Evolutionary conservation across 1,140 invertebrate species (phyloP).

Genomic region (Magallana angulata): DNA sequence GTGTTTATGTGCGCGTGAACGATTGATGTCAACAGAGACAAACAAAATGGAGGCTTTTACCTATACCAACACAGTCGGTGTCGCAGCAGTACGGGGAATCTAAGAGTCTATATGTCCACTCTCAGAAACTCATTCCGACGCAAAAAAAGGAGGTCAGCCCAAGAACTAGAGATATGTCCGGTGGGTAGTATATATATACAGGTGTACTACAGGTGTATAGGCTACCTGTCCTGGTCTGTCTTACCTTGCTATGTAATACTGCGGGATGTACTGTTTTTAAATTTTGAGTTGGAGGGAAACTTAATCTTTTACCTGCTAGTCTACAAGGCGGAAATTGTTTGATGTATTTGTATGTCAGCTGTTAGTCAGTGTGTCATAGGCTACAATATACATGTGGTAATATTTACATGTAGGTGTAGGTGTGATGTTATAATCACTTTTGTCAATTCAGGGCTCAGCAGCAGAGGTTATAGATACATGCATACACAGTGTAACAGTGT

Average conservation of each 20-base stretch:
- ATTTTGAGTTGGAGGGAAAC: neutral
- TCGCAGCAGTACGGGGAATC: neutral
- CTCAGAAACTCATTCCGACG: constrained; percentile 3
- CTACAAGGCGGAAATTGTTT: neutral
- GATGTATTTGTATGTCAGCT: too few species aligned
- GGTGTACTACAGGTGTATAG: neutral
- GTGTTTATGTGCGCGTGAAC: constrained; percentile 22
- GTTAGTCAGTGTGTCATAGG: too few species aligned
- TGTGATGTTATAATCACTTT: too few species aligned
- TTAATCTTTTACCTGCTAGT: neutral
- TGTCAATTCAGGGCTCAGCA: too few species aligned
- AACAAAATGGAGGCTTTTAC: constrained; percentile 8
- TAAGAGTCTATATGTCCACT: constrained; percentile 10
- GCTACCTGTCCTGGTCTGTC: neutral
- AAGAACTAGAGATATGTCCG: neutral
- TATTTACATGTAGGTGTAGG: too few species aligned
- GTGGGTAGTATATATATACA: neutral
- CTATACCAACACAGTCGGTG: neutral
- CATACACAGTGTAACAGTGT: too few species aligned
- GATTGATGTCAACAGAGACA: neutral
- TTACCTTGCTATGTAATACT: neutral
- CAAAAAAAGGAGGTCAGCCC: constrained; percentile 12
- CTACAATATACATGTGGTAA: too few species aligned
- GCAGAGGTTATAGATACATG: too few species aligned
- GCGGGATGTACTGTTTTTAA: too few species aligned